These are phyloP conservation scores for Montipora sp. DNA, from an alignment of 64 coral and sea anemone genomes.

Conservation along the genomic window DNA sequence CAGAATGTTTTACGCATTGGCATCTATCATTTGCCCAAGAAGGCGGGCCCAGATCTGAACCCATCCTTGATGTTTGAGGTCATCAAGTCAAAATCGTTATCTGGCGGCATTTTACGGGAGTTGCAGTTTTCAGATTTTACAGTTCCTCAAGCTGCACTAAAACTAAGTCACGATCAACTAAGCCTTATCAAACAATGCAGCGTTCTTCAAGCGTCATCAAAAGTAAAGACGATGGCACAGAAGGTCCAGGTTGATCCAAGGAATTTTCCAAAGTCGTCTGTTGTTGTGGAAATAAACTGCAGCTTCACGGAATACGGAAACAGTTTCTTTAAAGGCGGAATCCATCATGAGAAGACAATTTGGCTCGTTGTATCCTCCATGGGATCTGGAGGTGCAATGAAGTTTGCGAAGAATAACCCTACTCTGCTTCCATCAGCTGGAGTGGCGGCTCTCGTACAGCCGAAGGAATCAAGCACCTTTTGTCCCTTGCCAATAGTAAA, in stretches of 20 bases:
- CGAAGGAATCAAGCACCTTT: not conserved
- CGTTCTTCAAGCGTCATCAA: conserved; percentile 71
- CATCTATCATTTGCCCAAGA: conserved; percentile 54
- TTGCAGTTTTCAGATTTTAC: conserved; percentile 42
- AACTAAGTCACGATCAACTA: conserved; percentile 14
- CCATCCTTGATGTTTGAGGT: conserved; percentile 62
- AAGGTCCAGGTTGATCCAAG: not conserved
- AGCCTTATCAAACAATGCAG: conserved; percentile 58
- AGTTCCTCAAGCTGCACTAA: not conserved
- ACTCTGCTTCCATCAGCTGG: conserved; percentile 70
- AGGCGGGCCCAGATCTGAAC: conserved; percentile 5
- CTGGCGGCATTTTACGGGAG: not conserved
- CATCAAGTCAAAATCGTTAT: not conserved
- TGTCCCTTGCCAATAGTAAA: not conserved
- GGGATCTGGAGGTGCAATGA: conserved; percentile 35
- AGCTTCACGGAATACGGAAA: not conserved
- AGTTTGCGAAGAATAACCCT: conserved; percentile 22
- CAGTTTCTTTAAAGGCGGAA: not conserved
- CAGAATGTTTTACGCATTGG: conserved; percentile 71
- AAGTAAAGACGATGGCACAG: not conserved
- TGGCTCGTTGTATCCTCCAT: conserved; percentile 80
- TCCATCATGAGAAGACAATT: not conserved
- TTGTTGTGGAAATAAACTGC: conserved; percentile 27
- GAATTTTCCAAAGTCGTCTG: conserved; percentile 17
- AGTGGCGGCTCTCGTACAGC: conserved; percentile 50